Evolutionary conservation across 2,113 vertebrate species (phyloP).

Genomic region (Aegotheles bennettii): DNA sequence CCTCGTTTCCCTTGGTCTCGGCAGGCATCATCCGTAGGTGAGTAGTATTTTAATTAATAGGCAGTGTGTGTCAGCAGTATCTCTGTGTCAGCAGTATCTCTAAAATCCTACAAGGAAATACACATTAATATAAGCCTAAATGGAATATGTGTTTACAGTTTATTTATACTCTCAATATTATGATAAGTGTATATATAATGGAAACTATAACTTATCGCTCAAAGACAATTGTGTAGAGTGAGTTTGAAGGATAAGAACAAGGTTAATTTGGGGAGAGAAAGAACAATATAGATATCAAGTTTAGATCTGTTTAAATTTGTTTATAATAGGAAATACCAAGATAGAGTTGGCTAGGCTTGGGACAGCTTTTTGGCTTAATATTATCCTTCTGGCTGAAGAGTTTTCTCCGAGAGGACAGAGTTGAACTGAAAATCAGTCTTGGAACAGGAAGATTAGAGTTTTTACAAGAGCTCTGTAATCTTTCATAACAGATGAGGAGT

Average conservation of each 20-base stretch:
- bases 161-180: neutral
- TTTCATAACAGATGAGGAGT: neutral
- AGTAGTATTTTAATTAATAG: neutral
- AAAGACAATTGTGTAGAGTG: neutral
- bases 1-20: neutral
- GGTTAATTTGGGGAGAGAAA: neutral
- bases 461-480: neutral
- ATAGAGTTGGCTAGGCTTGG: neutral
- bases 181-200: neutral
- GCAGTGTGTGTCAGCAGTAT: neutral
- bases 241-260: neutral
- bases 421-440: neutral
- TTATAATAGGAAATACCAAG: neutral
- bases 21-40: neutral
- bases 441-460: neutral
- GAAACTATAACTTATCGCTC: neutral
- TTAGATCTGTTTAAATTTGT: neutral
- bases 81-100: neutral
- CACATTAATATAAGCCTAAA: neutral
- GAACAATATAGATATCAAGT: neutral
- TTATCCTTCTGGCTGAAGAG: neutral
- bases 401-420: neutral
- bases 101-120: neutral
- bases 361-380: neutral
- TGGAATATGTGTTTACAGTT: neutral